Base-by-base conservation (phyloP, 2,888 invertebrate genomes). In the Campoplex capitator region DNA sequence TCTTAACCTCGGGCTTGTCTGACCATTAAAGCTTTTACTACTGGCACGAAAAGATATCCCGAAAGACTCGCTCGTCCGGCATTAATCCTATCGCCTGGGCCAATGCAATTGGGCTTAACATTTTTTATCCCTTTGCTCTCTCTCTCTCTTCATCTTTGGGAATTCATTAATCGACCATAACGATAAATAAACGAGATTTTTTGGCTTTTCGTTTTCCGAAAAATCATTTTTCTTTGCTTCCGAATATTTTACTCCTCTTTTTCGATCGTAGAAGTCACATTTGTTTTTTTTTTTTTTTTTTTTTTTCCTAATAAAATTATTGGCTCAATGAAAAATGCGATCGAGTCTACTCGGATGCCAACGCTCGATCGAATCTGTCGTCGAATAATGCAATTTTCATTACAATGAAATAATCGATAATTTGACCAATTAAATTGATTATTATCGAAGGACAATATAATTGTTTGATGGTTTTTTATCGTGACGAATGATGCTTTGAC, bases 21-120 rank as follows among this genome's bases (percentile, higher is more conserved):
- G 83, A 86, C 75, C 71, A 80, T 62, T 38, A 70, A 77, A 84
- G 81, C 56, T 23, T 74, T 84, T 82, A 82, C 75, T 71, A 71
- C 75, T 75, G 42, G 28, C 48, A 16, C 54, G 38, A 62, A 45
- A 62, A 51, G 38, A 62, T 71, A 62, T 70, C 45, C 67, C 68
- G 48, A 62, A 67, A 9, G 76, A 51, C 67, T 74, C 48, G 18
- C n/a, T 51, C 67, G 51, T 76, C 71, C 62, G 56, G 73, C 77
- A 62, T 83, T 83, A 87, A 65, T 76, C 78, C 74, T 68, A 74
- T 82, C 85, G n/a, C 71, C 48, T 16, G 62, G 62, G 28, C 16
- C 13, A 81, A 73, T 81, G 56, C 28, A 68, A 75, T 45, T 74
- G 16, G 4, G 65, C 23, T 56, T 18, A 6, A 48, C 56, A n/a